These are phyloP conservation scores for Hybognathus amarus DNA, from an alignment of 2,797 vertebrate genomes.

Conservation along the genomic window DNA sequence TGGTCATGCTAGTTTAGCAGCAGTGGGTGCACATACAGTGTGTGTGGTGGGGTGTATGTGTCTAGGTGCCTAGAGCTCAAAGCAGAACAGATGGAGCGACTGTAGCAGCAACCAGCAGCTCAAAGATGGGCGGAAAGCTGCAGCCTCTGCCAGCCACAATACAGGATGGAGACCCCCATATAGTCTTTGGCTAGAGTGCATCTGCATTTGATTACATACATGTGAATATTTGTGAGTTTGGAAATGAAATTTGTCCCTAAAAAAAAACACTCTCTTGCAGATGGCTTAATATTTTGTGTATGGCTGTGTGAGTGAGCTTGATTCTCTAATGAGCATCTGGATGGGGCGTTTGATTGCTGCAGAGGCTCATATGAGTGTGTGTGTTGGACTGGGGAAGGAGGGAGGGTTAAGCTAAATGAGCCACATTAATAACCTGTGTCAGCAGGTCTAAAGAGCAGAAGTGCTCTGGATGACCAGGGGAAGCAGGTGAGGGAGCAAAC, in stretches of 20 bases:
- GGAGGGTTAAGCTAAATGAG: constrained; percentile 60
- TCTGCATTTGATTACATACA: constrained; percentile 19
- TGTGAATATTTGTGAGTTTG: neutral
- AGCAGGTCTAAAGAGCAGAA: constrained; percentile 55
- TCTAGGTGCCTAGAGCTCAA: constrained; percentile 16
- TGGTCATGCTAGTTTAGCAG: constrained; percentile 8
- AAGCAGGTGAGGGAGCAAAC: constrained; percentile 39
- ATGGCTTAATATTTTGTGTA: constrained; percentile 16
- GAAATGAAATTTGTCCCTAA: neutral
- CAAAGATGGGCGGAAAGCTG: constrained; percentile 32
- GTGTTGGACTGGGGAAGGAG: constrained; percentile 30
- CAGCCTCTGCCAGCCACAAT: constrained; percentile 19
- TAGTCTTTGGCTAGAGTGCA: constrained; percentile 16
- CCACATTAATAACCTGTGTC: constrained; percentile 61
- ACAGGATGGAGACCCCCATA: constrained; percentile 16
- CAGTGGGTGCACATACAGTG: constrained; percentile 5
- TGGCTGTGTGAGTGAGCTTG: constrained; percentile 1
- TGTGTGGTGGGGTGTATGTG: constrained; percentile 29
- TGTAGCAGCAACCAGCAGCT: constrained; percentile 42
- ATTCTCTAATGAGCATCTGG: constrained; percentile 50
- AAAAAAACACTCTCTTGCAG: neutral
- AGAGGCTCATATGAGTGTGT: constrained; percentile 20
- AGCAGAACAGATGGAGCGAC: constrained; percentile 55
- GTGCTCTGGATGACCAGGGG: constrained; percentile 45
- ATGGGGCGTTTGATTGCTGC: constrained; percentile 14